These are phyloP conservation scores for Dascillus cervinus DNA, from an alignment of 2,888 invertebrate genomes.

Conservation along the genomic window DNA sequence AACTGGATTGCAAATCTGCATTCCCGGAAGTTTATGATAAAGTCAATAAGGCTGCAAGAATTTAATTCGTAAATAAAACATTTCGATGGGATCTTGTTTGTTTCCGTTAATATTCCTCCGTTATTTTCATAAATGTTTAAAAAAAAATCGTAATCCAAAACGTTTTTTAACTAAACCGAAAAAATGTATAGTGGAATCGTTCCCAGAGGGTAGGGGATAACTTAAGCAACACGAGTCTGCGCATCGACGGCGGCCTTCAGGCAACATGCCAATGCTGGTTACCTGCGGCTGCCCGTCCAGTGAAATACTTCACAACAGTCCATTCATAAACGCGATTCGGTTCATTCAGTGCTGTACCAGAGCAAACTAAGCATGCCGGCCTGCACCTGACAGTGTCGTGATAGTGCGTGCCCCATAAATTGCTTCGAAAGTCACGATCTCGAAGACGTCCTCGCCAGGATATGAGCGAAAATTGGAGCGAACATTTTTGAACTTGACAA, in stretches of 20 bases:
- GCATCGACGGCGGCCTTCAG: conserved; percentile 7
- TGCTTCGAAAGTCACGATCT: conserved; percentile 4
- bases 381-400: conserved; percentile 9
- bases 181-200: background rate
- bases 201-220: background rate
- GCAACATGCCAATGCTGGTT: conserved; percentile 5
- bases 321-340: conserved; percentile 17
- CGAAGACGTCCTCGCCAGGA: no score
- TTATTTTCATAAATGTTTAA: no score
- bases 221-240: conserved; percentile 3
- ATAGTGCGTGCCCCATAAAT: conserved; percentile 7
- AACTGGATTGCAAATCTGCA: conserved; percentile 56
- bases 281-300: conserved; percentile 15
- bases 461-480: no score
- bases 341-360: conserved; percentile 16
- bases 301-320: conserved; percentile 15
- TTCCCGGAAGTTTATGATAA: conserved; percentile 80
- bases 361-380: conserved; percentile 8
- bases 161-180: background rate
- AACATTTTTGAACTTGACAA: background rate
- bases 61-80: background rate
- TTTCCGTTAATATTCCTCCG: no score
- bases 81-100: no score
- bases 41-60: conserved; percentile 50
- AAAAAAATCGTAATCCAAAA: background rate